Conservation (phyloP, 2,888 invertebrate genomes). For the Metellina segmentata region DNA sequence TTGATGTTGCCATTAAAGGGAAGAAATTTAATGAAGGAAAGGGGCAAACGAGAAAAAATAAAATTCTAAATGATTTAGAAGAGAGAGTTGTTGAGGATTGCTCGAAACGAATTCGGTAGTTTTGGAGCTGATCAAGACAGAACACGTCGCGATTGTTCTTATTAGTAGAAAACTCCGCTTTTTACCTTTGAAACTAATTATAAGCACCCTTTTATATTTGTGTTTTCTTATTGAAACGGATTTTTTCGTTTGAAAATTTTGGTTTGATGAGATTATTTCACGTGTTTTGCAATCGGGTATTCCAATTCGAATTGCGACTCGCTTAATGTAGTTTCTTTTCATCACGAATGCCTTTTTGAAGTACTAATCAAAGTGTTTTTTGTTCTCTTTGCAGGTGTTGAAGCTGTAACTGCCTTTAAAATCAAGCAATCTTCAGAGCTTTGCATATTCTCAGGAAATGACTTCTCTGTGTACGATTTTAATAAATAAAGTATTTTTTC, state of each 20-base stretch:
- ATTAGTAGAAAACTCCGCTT: conserved; percentile 66
- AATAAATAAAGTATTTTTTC: not conserved
- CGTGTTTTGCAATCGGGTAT: conserved; percentile 28
- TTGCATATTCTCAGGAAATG: not conserved
- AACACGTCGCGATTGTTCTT: conserved; percentile 63
- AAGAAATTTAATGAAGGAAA: conserved; percentile 74
- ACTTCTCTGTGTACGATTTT: not conserved
- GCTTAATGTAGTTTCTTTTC: conserved; percentile 16
- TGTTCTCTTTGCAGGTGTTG: conserved; percentile 3
- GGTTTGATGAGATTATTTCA: conserved; percentile 36
- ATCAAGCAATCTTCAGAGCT: not conserved
- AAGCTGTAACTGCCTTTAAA: not conserved
- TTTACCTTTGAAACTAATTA: conserved; percentile 64
- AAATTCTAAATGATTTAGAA: conserved; percentile 66
- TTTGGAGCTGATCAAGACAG: conserved; percentile 49
- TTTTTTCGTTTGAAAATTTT: conserved; percentile 24
- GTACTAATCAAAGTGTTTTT: conserved; percentile 12
- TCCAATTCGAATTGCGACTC: conserved; percentile 18
- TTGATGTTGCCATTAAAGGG: conserved; percentile 76
- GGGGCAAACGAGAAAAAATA: conserved; percentile 42
- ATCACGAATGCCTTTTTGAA: conserved; percentile 27
- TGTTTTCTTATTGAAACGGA: conserved; percentile 17
- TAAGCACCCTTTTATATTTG: conserved; percentile 55
- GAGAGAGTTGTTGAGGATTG: conserved; percentile 21
- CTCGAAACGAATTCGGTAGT: conserved; percentile 38